Base-by-base conservation (phyloP, 2,888 invertebrate genomes). In the Meiosimyza decipiens region DNA sequence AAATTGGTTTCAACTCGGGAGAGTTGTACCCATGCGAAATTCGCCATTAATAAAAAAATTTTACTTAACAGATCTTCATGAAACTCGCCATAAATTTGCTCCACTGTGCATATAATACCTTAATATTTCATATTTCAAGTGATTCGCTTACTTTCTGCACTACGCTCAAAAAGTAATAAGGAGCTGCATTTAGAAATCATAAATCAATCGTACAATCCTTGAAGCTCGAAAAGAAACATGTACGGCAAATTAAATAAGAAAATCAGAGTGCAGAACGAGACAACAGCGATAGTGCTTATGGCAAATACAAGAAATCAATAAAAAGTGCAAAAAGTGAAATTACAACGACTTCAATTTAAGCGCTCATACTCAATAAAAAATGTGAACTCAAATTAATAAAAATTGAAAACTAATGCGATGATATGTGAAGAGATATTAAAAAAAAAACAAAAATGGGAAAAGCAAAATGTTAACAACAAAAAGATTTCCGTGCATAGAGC, bases 201-300 rank as follows among this genome's bases (percentile, higher is more conserved):
- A 62, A 70, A 70, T 63, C 63, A 62, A 51, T 47, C 63, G 62
- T 47, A 55, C 54, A 63, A 70, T 63, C 63, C 70, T 70, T 40
- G 62, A 47, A 52, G 40, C 50, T 52, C 40, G n/a, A 62, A 12
- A 11, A n/a, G 51, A 70, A 62, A 15, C 69, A 62, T 70, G 50
- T 50, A 64, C 49, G 47, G 11, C 71, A 64, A 54, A 18, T 64
- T 28, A 55, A 64, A n/a, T n/a, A 57, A 49, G 55, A 49, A 67
- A 15, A 22, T 51, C 15, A 54, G 16, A 60, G 50, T 40, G 28
- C n/a, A 70, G n/a, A 28, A 57, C 7, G 33, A 57, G 33, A 54
- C 28, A 54, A 13, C 28, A 28, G 28, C 13, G 6, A 7, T 40
- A 40, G 40, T 9, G 9, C 40, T 28, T 16, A 9, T 28, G 12